These are phyloP conservation scores for Antechinus stuartii DNA, from an alignment of 2,113 vertebrate species.

Conservation along the genomic window DNA sequence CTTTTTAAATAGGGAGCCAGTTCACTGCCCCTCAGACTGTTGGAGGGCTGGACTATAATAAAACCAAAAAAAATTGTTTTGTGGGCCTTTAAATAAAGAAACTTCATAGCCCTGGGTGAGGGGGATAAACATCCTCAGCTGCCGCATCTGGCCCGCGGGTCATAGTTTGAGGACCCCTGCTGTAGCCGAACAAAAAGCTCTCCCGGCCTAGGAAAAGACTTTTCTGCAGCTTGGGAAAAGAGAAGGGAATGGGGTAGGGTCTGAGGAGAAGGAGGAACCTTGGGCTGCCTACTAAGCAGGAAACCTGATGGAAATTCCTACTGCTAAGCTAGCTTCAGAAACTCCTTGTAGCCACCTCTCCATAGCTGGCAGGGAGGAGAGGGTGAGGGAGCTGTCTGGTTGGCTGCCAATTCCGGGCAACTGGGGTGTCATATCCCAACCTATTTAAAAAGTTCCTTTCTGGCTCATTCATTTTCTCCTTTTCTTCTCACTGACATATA, in stretches of 20 bases:
- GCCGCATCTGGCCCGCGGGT: too few species aligned
- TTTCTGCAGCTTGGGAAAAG: constrained; percentile 1
- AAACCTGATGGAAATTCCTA: constrained; percentile 23
- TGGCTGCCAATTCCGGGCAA: constrained; percentile 18
- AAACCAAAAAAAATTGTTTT: too few species aligned
- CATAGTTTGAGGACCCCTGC: too few species aligned
- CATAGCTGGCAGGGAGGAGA: neutral
- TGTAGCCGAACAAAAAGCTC: neutral
- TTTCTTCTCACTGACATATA: constrained; percentile 28
- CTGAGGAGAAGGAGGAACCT: neutral
- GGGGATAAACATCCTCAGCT: too few species aligned
- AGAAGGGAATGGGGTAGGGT: neutral
- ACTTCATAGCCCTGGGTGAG: too few species aligned
- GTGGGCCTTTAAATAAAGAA: too few species aligned
- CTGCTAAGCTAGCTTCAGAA: neutral
- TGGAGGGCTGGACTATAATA: too few species aligned
- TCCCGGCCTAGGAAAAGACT: neutral
- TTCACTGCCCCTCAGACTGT: too few species aligned
- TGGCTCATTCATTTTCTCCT: neutral
- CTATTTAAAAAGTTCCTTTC: constrained; percentile 11
- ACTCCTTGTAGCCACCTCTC: neutral
- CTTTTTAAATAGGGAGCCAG: too few species aligned
- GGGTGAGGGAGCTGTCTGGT: neutral
- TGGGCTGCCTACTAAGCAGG: neutral
- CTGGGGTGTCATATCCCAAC: neutral